Base-by-base conservation (phyloP, 2,113 vertebrate genomes). In the Asarcornis scutulata region DNA sequence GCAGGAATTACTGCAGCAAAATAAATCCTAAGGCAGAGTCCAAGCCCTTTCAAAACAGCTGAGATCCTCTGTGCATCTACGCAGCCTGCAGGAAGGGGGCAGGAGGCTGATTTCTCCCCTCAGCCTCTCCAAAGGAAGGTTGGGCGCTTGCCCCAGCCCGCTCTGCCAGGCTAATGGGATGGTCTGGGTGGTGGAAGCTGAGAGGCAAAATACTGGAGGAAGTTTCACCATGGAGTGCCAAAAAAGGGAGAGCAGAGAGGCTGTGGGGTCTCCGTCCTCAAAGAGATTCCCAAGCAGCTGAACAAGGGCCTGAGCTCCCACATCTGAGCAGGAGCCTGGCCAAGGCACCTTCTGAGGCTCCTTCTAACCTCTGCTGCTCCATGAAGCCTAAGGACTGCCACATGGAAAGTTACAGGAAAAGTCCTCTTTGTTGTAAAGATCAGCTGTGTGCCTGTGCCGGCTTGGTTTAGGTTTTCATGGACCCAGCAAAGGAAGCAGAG, bases 141-240 rank as follows among this genome's bases (percentile, higher is more conserved):
- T 7, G 55, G 76, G 31, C 0, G 3, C n/a, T 17, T 55, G 16
- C 10, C 17, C 14, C 17, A 76, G 22, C 66, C 42, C 1, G 0
- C 9, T 32, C 50, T 83, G 44, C 71, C 27, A 31, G 4, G 22
- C 26, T 74, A 83, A 8, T 68, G 42, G 34, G 42, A 48, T 11
- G 5, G 27, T 48, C 27, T 56, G 27, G 29, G n/a, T 38, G 11
- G 67, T 3, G 63, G 58, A 72, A 72, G 38, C 27, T 48, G 23
- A 72, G 40, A 31, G n/a, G 50, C 38, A n/a, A 72, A 64, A 64
- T 16, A 38, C 67, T 40, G 50, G 48, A 11, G 13, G 22, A 50
- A 50, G 21, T 50, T 50, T 50, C 22, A 25, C 48, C 22, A 12
- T 50, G 48, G 48, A 50, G 48, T 50, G 48, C 48, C 48, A 50